These are phyloP conservation scores for Ethmia dodecea DNA, from an alignment of 2,888 invertebrate species.

Conservation along the genomic window DNA sequence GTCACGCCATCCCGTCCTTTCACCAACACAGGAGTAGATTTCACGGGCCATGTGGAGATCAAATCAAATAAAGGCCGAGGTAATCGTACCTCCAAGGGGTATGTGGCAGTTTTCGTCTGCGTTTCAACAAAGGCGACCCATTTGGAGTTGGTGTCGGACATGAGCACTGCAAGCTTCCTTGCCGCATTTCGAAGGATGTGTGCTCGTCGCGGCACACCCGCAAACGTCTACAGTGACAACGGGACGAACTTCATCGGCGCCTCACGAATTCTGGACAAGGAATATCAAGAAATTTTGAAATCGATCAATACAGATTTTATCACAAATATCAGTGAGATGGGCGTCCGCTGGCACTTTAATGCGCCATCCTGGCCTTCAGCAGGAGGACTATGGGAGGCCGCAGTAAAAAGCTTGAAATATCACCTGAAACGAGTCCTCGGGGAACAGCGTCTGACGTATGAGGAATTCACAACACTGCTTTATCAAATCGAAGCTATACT, in stretches of 20 bases:
- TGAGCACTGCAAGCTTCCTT: constrained; percentile 13
- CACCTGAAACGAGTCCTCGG: neutral
- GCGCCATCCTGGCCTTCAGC: constrained; percentile 15
- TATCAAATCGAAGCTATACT: neutral
- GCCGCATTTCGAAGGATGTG: constrained; percentile 15
- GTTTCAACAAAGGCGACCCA: constrained; percentile 7
- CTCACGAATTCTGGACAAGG: neutral
- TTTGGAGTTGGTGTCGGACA: constrained; percentile 17
- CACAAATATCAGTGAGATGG: neutral
- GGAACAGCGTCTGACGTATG: neutral
- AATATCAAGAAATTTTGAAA: neutral
- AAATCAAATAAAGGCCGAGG: constrained; percentile 13
- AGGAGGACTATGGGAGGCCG: constrained; percentile 7
- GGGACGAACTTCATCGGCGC: constrained; percentile 20
- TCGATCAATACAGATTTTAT: neutral
- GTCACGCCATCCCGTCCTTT: neutral
- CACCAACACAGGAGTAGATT: constrained; percentile 11
- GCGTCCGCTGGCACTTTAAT: constrained; percentile 16
- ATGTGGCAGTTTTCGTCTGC: constrained; percentile 12
- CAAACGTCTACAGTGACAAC: constrained; percentile 14
- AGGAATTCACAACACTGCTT: neutral
- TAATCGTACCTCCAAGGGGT: constrained; percentile 12
- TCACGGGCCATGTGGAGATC: constrained; percentile 13
- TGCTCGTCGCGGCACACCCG: constrained; percentile 14
- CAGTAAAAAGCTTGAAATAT: neutral